These are phyloP conservation scores for Dryobotodes eremita DNA, from an alignment of 2,888 invertebrate genomes.

Conservation along the genomic window DNA sequence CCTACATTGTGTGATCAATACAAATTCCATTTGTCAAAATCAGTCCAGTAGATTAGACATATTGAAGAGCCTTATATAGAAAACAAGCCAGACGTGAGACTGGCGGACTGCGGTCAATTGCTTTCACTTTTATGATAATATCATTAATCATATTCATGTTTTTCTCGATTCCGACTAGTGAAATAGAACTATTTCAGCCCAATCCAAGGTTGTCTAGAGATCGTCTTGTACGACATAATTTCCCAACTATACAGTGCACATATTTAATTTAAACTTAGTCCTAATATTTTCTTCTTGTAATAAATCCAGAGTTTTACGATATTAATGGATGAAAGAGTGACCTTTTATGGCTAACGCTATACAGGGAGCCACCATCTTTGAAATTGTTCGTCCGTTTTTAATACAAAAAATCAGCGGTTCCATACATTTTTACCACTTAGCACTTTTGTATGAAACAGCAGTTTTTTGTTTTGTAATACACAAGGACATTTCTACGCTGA, in stretches of 20 bases:
- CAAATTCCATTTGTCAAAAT: slow-evolving; percentile 40
- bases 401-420: too few species aligned
- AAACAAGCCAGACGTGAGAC: background rate
- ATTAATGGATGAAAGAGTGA: background rate
- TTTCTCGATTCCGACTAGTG: background rate
- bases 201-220: background rate
- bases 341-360: too few species aligned
- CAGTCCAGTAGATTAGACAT: slow-evolving; percentile 24
- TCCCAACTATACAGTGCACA: too few species aligned
- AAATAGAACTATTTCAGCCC: background rate
- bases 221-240: too few species aligned
- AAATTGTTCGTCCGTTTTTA: too few species aligned
- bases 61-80: slow-evolving; percentile 1
- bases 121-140: background rate
- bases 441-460: too few species aligned
- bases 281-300: background rate
- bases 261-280: background rate
- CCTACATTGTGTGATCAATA: slow-evolving; percentile 3
- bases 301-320: background rate
- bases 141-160: slow-evolving; percentile 28
- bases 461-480: too few species aligned
- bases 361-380: too few species aligned
- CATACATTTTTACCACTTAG: too few species aligned
- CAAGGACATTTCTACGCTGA: too few species aligned
- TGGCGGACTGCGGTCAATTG: slow-evolving; percentile 18